Evolutionary conservation across 35 echinoderm and acorn worm species (phyloP).

Genomic region (Nesometra sesokonis): DNA sequence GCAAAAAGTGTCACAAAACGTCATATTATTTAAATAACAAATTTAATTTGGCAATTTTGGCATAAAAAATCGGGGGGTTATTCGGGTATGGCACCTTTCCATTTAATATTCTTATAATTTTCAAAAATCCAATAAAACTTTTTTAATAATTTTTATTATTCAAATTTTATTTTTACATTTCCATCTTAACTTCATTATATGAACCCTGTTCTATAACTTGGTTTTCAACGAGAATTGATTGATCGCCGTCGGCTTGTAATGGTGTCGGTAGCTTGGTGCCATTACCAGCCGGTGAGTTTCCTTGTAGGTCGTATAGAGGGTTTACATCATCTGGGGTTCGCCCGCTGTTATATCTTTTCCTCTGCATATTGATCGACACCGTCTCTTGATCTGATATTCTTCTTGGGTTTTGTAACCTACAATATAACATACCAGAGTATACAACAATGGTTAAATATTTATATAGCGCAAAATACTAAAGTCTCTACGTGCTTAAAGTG

Average conservation of each 20-base stretch:
- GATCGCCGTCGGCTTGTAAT: neutral
- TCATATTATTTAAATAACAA: too few relatives aligned
- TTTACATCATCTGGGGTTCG: neutral
- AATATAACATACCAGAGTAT: neutral
- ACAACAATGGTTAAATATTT: too few relatives aligned
- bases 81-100: too few relatives aligned
- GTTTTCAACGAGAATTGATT: neutral
- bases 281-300: neutral
- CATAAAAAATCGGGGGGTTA: too few relatives aligned
- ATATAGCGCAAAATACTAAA: too few relatives aligned
- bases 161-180: neutral
- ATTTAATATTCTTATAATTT: too few relatives aligned
- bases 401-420: neutral
- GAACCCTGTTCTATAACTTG: neutral
- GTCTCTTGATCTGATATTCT: neutral
- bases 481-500: too few relatives aligned
- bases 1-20: too few relatives aligned
- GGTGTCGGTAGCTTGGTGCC: neutral
- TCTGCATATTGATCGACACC: neutral
- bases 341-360: neutral
- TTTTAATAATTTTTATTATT: too few relatives aligned
- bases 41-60: too few relatives aligned
- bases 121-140: too few relatives aligned
- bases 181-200: neutral
- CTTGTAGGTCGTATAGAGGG: neutral